Evolutionary conservation across 35 echinoderm and acorn worm species (phyloP), one percentile per base, ranked within the genome.

Genomic region (Apostichopus californicus): DNA sequence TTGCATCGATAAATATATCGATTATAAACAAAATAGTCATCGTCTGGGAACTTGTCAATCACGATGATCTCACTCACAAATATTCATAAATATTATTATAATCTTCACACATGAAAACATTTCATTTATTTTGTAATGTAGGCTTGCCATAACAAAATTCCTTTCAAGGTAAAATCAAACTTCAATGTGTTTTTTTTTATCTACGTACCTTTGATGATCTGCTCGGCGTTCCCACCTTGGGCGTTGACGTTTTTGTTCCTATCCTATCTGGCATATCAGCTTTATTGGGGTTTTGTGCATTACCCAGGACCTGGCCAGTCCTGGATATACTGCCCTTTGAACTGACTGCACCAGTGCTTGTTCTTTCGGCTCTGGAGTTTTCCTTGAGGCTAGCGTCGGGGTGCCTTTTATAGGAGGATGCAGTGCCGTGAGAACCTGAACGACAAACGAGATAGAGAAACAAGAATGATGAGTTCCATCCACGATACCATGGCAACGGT

Each of bases 211-310:
- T 75, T 75, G 71, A 75, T 75, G 71, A 75, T 75, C 71, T 75
- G 71, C 3, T 75, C n/a, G 71, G 71, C n/a, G 71, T 75, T n/a
- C 80, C 52, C 66, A 87, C 86, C 86, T 90, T 90, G 20, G 88
- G 88, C 23, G 88, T 90, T 25, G 46, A 24, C 55, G 70, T 77
- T 78, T 90, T 83, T 55, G 3, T 83, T 83, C 46, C 34, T 75
- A 83, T 78, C 54, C 73, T 90, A 21, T 75, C 88, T 20, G 88
- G 88, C 54, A 90, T 90, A 13, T 90, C 88, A 55, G 88, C 88
- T 55, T 90, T 75, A 71, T 90, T 90, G 68, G 88, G 88, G 68
- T 90, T 90, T 52, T 90, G 88, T 77, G 88, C 88, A 28, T 90
- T 90, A 28, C 88, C 88, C 5, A 90, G 54, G 28, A 78, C 68